These are phyloP conservation scores for Manis pentadactyla DNA, from an alignment of 2,797 vertebrate species.

Conservation along the genomic window DNA sequence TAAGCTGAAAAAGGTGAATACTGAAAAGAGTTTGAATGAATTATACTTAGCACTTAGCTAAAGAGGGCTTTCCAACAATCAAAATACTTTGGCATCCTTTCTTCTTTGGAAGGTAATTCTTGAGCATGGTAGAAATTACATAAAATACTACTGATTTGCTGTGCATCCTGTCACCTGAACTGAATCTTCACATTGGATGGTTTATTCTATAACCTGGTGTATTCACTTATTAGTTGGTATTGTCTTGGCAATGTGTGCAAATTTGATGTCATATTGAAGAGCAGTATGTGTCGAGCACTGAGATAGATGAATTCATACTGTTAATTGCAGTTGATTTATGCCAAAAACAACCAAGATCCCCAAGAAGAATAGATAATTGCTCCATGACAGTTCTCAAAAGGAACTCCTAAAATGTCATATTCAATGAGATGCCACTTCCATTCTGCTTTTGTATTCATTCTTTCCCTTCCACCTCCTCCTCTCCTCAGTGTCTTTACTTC, in stretches of 20 bases:
- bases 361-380: neutral
- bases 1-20: neutral
- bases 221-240: neutral
- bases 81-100: neutral
- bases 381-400: neutral
- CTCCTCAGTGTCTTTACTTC: neutral
- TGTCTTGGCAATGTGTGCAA: neutral
- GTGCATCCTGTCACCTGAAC: neutral
- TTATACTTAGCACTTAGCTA: neutral
- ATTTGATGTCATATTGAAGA: neutral
- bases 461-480: neutral
- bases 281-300: neutral
- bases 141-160: neutral
- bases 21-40: neutral
- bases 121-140: neutral
- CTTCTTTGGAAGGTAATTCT: slow-evolving; percentile 33
- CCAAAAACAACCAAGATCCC: neutral
- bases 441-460: neutral
- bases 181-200: neutral
- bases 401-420: neutral
- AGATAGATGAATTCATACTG: neutral
- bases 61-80: neutral
- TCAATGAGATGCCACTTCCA: neutral
- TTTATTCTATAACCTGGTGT: neutral
- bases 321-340: neutral